Base-by-base conservation (phyloP, 1,140 invertebrate genomes). In the Battus philenor region DNA sequence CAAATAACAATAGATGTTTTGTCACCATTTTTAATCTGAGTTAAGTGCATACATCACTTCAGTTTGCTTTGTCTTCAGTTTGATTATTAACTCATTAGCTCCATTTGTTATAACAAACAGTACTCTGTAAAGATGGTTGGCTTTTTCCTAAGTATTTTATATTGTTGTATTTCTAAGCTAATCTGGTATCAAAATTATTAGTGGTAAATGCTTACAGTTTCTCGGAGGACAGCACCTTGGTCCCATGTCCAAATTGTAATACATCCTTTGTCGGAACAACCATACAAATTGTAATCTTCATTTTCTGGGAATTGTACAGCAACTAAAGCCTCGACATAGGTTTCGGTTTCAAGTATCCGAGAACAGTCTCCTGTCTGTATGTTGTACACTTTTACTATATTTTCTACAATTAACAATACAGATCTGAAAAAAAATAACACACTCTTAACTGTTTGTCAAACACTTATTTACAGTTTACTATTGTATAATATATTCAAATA, bases 161-260 rank as follows among this genome's bases (percentile, higher is more conserved):
- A 18, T 47, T 10, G 10, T 29, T 9, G 9, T 31, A 30, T 9
- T 15, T 26, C 8, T n/a, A n/a, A n/a, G n/a, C n/a, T n/a, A n/a
- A n/a, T n/a, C n/a, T n/a, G n/a, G n/a, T n/a, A n/a, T n/a, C 7
- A 44, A 47, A 38, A 20, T 4, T 29, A 11, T 29, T 11, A 11
- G 3, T n/a, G n/a, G n/a, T n/a, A 26, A 50, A 32, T n/a, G 54
- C 61, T 71, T 60, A 87, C 85, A 53, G 51, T 67, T 68, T 85
- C 74, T 36, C 75, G 63, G 6, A 80, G 71, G 7, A 85, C 76
- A 38, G 70, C 74, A 16, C 74, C 80, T 51, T 72, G 80, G 29
- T 81, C 76, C 77, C 77, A 87, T 9, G 78, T 86, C 83, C 83
- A 87, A 36, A 62, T 70, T 3, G 69, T 78, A 34, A 87, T 54